These are phyloP conservation scores for Melinopterus prodromus DNA, from an alignment of 2,888 invertebrate genomes.

Conservation along the genomic window DNA sequence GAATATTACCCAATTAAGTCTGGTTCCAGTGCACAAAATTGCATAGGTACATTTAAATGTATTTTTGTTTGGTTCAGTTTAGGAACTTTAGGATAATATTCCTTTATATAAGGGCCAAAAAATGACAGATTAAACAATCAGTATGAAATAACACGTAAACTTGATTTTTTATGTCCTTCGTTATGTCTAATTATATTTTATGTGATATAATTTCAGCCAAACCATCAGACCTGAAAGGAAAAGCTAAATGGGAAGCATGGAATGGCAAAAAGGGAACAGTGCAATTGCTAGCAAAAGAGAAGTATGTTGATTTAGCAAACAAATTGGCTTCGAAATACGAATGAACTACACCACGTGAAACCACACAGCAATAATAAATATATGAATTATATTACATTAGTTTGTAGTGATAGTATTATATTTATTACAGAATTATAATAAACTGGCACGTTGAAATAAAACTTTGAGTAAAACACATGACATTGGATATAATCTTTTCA, in stretches of 20 bases:
- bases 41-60: too few species aligned
- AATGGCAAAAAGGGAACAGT: constrained; percentile 66
- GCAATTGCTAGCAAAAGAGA: constrained; percentile 65
- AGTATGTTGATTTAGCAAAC: constrained; percentile 59
- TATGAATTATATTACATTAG: too few species aligned
- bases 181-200: constrained; percentile 13
- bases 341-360: neutral
- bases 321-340: constrained; percentile 33
- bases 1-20: too few species aligned
- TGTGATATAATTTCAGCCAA: constrained; percentile 28
- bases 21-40: too few species aligned
- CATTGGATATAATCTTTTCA: too few species aligned
- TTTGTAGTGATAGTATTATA: too few species aligned
- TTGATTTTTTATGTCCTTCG: neutral
- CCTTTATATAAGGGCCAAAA: neutral
- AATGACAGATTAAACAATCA: neutral
- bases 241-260: constrained; percentile 77
- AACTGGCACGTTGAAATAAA: too few species aligned
- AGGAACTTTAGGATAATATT: neutral
- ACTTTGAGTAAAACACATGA: too few species aligned
- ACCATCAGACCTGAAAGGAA: constrained; percentile 61
- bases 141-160: neutral
- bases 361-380: too few species aligned
- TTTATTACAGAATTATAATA: too few species aligned
- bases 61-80: too few species aligned